Evolutionary conservation across 2,797 vertebrate genomes (phyloP), one percentile per base, ranked within the genome.

Genomic region (Saxicola maurus): DNA sequence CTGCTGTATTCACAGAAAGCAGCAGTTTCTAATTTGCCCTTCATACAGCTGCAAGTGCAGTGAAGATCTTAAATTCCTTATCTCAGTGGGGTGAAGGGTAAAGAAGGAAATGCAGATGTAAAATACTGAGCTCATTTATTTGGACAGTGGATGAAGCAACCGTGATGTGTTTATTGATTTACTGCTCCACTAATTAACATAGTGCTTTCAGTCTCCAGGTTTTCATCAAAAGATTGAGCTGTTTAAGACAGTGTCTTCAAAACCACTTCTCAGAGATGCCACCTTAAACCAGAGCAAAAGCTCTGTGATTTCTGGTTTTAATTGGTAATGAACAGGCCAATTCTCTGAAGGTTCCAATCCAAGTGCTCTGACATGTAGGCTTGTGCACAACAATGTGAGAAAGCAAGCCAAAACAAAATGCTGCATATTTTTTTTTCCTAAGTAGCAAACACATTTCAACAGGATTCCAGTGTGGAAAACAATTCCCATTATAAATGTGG

Each of bases 141-240:
- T 86, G 62, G 52, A 86, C 67, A 82, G 66, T 59, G 76, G 73
- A 90, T 81, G 85, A 93, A 62, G 77, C 43, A 72, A 62, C 76
- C 14, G 24, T 61, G 76, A 83, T 66, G 33, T 1, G 0, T 35
- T 37, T 91, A 93, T 92, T 90, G 89, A 95, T 87, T 90, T 90
- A 31, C 68, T 89, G 59, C 30, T 81, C 46, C 43, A 15, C 55
- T 91, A 95, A 92, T 92, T 92, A 95, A 89, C 65, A 59, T 35
- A 80, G n/a, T 65, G 48, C 57, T 87, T 72, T 75, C 75, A 73
- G 61, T 42, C 62, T 57, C 60, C 7, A 31, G 55, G 71, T 72
- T 90, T 71, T 71, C 75, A 79, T 75, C 42, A 55, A 68, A 74
- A 94, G 87, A 90, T 11, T 72, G 87, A 92, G 40, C 45, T 85